These are phyloP conservation scores for Micronycteris hirsuta DNA, from an alignment of 2,113 vertebrate species.

Conservation along the genomic window DNA sequence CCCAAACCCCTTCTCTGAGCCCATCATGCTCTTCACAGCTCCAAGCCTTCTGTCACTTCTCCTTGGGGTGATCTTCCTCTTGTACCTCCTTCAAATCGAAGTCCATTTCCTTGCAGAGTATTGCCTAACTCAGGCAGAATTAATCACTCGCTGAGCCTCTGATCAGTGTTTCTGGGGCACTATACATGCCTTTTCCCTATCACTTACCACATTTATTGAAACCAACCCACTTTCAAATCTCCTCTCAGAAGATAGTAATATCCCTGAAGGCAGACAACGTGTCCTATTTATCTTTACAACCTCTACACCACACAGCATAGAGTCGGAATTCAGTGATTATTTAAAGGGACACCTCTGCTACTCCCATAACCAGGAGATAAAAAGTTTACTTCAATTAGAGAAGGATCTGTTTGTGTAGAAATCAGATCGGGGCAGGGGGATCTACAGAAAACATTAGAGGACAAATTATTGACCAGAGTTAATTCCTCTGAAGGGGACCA, in stretches of 20 bases:
- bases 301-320: neutral
- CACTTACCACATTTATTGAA: conserved; percentile 63
- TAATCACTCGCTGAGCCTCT: neutral
- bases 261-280: conserved; percentile 38
- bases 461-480: neutral
- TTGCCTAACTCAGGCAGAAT: conserved; percentile 16
- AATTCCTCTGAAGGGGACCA: neutral
- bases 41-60: neutral
- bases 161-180: neutral
- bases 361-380: conserved; percentile 44
- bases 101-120: neutral
- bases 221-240: conserved; percentile 53
- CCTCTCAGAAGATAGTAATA: conserved; percentile 51
- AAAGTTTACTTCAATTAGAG: conserved; percentile 53
- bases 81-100: neutral
- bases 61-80: neutral
- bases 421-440: neutral
- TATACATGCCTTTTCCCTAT: conserved; percentile 19
- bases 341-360: conserved; percentile 55
- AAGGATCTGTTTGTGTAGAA: conserved; percentile 28
- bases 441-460: conserved; percentile 21
- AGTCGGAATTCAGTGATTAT: conserved; percentile 48
- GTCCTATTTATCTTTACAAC: conserved; percentile 55
- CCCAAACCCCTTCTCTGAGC: neutral
- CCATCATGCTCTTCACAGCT: neutral